phyloP scores from a whole-genome alignment of 2,797 vertebrate species.

The Pantherophis alleghaniensis region DNA sequence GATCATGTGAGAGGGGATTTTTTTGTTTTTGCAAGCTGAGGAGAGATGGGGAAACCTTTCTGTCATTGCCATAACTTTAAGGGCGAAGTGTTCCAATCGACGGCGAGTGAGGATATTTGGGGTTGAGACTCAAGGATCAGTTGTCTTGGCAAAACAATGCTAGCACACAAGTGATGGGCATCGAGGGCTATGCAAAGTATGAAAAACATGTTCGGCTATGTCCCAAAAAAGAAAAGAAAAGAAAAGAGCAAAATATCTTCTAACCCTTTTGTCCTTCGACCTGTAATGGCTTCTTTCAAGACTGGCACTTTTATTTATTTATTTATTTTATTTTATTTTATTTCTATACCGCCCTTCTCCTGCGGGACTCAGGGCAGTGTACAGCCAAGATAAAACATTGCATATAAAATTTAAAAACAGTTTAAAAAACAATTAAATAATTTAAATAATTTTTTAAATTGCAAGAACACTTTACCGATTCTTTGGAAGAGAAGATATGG shows the following conservation, averaged over 20 bases:
- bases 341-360: no score
- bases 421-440: no score
- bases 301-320: neutral
- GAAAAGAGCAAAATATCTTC: slow-evolving; percentile 18
- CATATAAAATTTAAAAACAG: no score
- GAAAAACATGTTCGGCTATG: slow-evolving; percentile 8
- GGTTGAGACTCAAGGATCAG: neutral
- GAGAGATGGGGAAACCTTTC: neutral
- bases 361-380: no score
- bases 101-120: neutral
- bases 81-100: neutral
- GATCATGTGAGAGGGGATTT: no score
- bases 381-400: no score
- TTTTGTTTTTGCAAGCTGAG: neutral
- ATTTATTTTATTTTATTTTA: no score
- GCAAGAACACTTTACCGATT: neutral
- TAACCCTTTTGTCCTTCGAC: slow-evolving; percentile 9
- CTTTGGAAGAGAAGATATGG: neutral
- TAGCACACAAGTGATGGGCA: slow-evolving; percentile 4
- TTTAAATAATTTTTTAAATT: neutral
- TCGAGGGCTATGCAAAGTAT: accelerated
- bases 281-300: neutral
- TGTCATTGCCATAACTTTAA: neutral
- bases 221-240: neutral
- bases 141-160: neutral